Evolutionary conservation across 2,888 invertebrate genomes (phyloP).

Genomic region (Chromoteleia sp.): DNA sequence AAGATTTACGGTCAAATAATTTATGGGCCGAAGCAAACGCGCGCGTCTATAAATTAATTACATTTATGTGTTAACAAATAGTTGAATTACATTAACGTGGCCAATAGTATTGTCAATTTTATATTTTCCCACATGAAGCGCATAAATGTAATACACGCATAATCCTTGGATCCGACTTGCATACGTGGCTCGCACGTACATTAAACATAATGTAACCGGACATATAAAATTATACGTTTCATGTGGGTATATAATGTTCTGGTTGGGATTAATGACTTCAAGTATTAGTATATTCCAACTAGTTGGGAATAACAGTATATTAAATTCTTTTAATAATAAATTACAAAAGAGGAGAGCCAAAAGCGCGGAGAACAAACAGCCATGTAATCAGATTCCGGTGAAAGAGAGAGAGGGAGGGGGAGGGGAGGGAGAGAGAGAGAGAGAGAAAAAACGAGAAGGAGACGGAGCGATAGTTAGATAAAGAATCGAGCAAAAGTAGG

Average conservation of each 20-base stretch:
- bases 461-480: conserved; percentile 15
- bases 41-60: conserved; percentile 59
- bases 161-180: conserved; percentile 68
- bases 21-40: conserved; percentile 19
- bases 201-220: conserved; percentile 72
- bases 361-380: conserved; percentile 52
- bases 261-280: conserved; percentile 71
- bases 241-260: conserved; percentile 71
- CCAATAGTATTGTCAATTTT: conserved; percentile 69
- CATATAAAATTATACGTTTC: conserved; percentile 71
- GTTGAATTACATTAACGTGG: conserved; percentile 59
- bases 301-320: conserved; percentile 69
- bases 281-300: conserved; percentile 70
- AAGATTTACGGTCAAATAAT: conserved; percentile 60
- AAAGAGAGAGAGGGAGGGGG: conserved; percentile 7
- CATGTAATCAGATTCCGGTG: conserved; percentile 54
- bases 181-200: conserved; percentile 70
- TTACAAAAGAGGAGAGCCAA: conserved; percentile 47
- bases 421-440: background rate
- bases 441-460: background rate
- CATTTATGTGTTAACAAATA: conserved; percentile 63
- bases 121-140: conserved; percentile 68
- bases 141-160: conserved; percentile 67
- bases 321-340: conserved; percentile 68
- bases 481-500: conserved; percentile 31